Evolutionary conservation across 2,113 vertebrate species (phyloP).

Genomic region (Micronycteris hirsuta): DNA sequence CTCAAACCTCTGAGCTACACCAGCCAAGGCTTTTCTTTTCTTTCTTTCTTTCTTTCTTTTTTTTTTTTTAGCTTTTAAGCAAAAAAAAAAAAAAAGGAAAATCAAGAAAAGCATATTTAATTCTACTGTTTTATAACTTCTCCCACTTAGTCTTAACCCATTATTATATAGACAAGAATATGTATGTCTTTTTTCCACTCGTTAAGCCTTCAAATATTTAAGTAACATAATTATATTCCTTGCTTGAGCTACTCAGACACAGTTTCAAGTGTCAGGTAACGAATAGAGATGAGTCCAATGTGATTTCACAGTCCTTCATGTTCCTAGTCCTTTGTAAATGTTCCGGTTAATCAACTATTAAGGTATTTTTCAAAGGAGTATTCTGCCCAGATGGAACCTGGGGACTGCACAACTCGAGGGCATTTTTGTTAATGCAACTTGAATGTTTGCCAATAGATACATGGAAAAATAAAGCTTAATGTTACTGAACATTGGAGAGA

Average conservation of each 20-base stretch:
- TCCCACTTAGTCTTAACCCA: not conserved
- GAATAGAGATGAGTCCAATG: not conserved
- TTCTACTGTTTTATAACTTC: not conserved
- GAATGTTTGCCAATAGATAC: too few species aligned
- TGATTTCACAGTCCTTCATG: not conserved
- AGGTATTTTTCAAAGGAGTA: not conserved
- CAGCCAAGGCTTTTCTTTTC: too few species aligned
- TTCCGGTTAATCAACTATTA: not conserved
- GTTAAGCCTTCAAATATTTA: not conserved
- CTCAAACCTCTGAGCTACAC: too few species aligned
- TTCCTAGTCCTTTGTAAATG: not conserved
- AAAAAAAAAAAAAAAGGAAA: not conserved
- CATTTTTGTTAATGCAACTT: not conserved
- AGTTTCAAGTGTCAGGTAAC: not conserved
- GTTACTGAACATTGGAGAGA: too few species aligned
- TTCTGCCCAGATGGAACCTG: not conserved
- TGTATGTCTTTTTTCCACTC: not conserved
- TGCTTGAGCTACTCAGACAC: not conserved
- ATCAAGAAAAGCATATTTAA: not conserved
- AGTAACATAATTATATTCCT: not conserved
- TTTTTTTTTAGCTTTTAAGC: not conserved
- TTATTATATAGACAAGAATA: not conserved
- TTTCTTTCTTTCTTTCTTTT: too few species aligned
- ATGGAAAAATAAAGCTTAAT: too few species aligned
- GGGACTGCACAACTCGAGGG: not conserved